Evolutionary conservation across 2,797 vertebrate genomes (phyloP).

Genomic region (Triplophysa yarkandensis): DNA sequence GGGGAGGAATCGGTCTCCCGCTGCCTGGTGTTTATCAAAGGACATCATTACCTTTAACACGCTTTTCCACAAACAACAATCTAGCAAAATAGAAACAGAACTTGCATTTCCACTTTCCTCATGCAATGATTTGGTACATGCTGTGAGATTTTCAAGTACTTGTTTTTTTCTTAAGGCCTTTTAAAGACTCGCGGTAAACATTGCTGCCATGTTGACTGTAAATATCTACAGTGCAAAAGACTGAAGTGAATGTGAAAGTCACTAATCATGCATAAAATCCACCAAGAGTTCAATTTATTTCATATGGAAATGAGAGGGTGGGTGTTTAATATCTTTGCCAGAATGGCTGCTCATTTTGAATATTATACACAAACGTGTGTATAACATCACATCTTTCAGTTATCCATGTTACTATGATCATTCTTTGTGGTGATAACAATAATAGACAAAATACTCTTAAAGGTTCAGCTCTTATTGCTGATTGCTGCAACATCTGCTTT

Average conservation of each 20-base stretch:
- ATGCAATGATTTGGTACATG: constrained; percentile 4
- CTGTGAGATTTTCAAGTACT: background rate
- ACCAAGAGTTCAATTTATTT: background rate
- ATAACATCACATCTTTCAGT: background rate
- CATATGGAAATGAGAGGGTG: background rate
- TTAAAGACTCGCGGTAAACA: background rate
- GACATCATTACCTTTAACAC: constrained; percentile 30
- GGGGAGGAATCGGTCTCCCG: background rate
- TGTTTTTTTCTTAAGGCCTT: background rate
- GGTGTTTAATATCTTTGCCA: background rate
- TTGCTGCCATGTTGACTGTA: constrained; percentile 8
- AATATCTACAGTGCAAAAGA: background rate
- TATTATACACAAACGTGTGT: background rate
- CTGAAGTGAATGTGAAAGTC: constrained; percentile 25
- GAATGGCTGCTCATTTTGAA: background rate
- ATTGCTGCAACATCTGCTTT: no score
- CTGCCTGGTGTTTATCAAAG: constrained; percentile 32
- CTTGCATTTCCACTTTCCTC: background rate
- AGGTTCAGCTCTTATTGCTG: no score
- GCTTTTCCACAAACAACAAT: constrained; percentile 2
- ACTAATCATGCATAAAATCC: constrained; percentile 10
- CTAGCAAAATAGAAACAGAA: background rate
- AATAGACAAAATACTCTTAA: background rate
- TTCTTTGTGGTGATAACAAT: background rate
- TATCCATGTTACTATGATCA: background rate